Evolutionary conservation across 2,113 vertebrate species (phyloP).

Genomic region (Pheucticus melanocephalus): DNA sequence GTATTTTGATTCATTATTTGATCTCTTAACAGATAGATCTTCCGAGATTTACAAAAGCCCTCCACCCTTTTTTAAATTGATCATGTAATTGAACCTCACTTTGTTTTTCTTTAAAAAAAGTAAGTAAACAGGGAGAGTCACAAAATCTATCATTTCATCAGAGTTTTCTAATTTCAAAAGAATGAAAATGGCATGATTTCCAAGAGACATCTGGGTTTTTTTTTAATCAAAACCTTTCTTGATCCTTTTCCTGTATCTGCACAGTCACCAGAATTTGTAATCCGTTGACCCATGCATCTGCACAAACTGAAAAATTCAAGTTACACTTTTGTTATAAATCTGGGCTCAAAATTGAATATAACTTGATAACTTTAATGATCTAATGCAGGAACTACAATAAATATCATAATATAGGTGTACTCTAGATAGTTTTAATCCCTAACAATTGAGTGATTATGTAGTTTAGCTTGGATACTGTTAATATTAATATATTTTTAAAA

Average conservation of each 20-base stretch:
- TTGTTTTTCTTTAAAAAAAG: not conserved
- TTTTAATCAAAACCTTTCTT: not conserved
- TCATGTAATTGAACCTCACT: not conserved
- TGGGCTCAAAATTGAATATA: not conserved
- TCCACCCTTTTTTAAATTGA: fast-evolving
- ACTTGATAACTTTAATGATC: not conserved
- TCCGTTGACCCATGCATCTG: not conserved
- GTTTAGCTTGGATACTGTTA: not conserved
- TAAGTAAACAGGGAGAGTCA: not conserved
- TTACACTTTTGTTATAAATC: not conserved
- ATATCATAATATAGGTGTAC: not conserved
- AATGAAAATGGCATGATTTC: not conserved
- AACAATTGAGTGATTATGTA: not conserved
- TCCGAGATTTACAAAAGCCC: not conserved
- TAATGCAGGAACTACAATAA: not conserved
- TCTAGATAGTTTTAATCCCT: not conserved
- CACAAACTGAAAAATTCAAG: not conserved
- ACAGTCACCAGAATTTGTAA: not conserved
- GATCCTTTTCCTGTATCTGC: not conserved
- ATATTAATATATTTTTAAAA: not conserved
- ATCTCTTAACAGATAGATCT: not conserved
- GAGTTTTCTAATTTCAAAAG: not conserved
- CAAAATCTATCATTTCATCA: not conserved
- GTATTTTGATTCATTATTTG: not conserved
- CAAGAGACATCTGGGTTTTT: not conserved